Base-by-base conservation (phyloP, 1,140 invertebrate genomes). In the Drosophila punjabiensis region DNA sequence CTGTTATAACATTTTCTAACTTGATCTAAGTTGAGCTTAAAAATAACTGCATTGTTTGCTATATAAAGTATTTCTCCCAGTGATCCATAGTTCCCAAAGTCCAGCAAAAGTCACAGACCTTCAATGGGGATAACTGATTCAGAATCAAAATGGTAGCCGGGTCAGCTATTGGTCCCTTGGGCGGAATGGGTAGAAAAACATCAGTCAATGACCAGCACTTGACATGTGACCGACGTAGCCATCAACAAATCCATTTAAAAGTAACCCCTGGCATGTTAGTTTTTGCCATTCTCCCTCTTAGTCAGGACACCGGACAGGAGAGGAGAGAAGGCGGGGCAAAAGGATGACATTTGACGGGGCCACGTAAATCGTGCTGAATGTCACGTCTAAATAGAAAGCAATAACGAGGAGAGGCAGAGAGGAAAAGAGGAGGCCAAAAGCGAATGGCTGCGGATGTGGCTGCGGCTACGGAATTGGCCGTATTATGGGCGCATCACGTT, bases 191-290 rank as follows among this genome's bases (percentile, higher is more conserved):
- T 18, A 35, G 28, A 35, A 28, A 70, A 71, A 79, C 63, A 76
- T 79, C 79, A 79, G 79, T 79, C 82, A 88, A 79, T 83, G 62
- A 52, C 66, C 70, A 76, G 76, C 81, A 81, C 85, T 87, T 87
- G 83, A 87, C 83, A 89, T 87, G 82, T 87, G 82, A 85, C 82
- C 82, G 80, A 86, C 81, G 70, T 65, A 81, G 69, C 65, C 68
- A 81, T 85, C 81, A 84, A 77, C 82, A 79, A 86, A 81, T 84
- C 82, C 84, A 88, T 88, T 88, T 71, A 69, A 87, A 86, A 82
- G 59, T 64, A 69, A 79, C 65, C 63, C 53, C 52, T 47, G 50
- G 35, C 59, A 43, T 75, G 60, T 33, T 65, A 20, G 41, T 56
- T 52, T 32, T 45, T 56, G 4, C 48, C 52, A 39, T 39, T 41